Conservation (phyloP, 1,140 invertebrate genomes). For the Ladona fulva region DNA sequence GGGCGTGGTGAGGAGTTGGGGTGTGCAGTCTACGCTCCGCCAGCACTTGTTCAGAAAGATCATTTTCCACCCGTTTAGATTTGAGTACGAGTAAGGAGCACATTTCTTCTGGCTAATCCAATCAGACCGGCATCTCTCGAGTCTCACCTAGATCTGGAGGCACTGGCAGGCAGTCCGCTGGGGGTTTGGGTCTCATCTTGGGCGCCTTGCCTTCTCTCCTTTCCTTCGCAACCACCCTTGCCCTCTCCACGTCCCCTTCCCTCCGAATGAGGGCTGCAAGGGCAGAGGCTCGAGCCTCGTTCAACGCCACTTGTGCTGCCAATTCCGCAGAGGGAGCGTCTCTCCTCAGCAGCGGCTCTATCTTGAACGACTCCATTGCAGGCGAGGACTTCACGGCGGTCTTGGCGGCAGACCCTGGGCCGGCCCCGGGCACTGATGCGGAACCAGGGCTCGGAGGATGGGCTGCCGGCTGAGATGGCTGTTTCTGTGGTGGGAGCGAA, state of each 20-base stretch:
- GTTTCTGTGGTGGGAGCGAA: too few relatives aligned
- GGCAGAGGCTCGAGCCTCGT: constrained; percentile 23
- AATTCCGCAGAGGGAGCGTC: constrained; percentile 31
- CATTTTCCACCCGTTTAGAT: too few relatives aligned
- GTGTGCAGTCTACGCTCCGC: too few relatives aligned
- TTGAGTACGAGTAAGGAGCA: too few relatives aligned
- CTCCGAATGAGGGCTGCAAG: constrained; percentile 16
- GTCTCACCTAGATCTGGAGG: constrained; percentile 28
- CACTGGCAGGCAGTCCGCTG: constrained; percentile 25
- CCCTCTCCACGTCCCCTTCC: constrained; percentile 11
- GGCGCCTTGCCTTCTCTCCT: constrained; percentile 11
- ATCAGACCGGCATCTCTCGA: constrained; percentile 13
- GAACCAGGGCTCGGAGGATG: not conserved
- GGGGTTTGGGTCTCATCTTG: not conserved
- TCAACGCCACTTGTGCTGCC: constrained; percentile 27
- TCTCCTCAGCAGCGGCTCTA: constrained; percentile 31
- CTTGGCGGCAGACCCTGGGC: not conserved
- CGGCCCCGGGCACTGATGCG: not conserved
- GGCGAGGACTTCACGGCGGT: not conserved
- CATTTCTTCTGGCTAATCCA: too few relatives aligned
- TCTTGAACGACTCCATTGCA: constrained; percentile 22
- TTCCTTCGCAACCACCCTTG: not conserved
- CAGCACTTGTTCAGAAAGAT: too few relatives aligned
- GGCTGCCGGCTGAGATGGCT: not conserved
- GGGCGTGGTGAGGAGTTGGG: too few relatives aligned